phyloP scores from a whole-genome alignment of 37 sponge, comb jelly and placozoan species.

The Petrosia ficiformis region DNA sequence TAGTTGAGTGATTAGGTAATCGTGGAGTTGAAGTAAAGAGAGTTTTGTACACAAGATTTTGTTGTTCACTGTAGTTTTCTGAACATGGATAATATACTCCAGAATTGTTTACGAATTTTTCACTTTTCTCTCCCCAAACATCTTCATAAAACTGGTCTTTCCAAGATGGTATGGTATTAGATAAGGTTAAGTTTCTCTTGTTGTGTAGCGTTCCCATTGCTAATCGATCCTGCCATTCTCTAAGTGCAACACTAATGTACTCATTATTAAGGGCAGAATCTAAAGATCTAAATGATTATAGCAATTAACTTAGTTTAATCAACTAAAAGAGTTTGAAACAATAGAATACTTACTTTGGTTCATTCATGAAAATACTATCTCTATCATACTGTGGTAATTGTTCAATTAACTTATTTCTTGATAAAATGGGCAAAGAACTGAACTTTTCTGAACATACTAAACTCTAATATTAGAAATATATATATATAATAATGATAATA shows the following conservation, averaged over 20 bases:
- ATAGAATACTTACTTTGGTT: neutral
- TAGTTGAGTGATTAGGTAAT: neutral
- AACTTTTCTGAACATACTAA: neutral
- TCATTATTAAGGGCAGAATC: neutral
- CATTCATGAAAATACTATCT: neutral
- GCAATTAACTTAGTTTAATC: neutral
- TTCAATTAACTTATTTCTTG: neutral
- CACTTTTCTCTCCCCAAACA: neutral
- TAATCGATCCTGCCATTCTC: neutral
- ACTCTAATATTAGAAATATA: neutral
- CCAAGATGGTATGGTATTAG: neutral
- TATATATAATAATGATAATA: neutral
- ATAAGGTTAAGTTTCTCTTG: neutral
- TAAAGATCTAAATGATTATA: neutral
- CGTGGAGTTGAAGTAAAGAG: neutral
- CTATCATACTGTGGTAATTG: neutral
- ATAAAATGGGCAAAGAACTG: neutral
- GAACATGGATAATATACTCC: neutral
- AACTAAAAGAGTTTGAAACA: neutral
- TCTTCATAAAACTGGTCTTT: neutral
- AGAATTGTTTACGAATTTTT: neutral
- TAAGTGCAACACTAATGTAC: neutral
- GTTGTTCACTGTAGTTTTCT: neutral
- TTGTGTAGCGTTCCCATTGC: neutral
- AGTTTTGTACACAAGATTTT: neutral